These are phyloP conservation scores for Paracanthobrama guichenoti DNA, from an alignment of 2,113 vertebrate genomes.

Conservation along the genomic window DNA sequence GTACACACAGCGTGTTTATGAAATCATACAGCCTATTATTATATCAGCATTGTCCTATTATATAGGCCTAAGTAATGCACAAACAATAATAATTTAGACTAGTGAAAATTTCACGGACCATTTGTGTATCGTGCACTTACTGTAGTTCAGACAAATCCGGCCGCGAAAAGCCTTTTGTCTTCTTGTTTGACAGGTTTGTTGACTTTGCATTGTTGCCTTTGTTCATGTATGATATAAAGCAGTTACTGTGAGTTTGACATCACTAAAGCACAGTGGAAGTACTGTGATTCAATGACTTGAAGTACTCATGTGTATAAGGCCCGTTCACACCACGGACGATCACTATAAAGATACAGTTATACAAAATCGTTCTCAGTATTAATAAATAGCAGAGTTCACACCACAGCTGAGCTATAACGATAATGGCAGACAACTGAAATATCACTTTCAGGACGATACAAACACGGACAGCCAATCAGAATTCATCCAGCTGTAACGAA, in stretches of 20 bases:
- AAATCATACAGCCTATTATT: not conserved
- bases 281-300: not conserved
- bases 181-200: not conserved
- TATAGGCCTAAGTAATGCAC: not conserved
- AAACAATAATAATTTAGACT: not conserved
- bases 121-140: not conserved
- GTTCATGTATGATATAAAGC: not conserved
- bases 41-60: not conserved
- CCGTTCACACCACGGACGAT: no score
- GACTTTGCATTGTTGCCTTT: not conserved
- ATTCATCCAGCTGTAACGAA: no score
- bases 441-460: no score
- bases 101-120: not conserved
- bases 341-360: no score
- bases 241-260: not conserved
- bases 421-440: no score
- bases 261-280: not conserved
- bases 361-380: not conserved
- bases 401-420: no score
- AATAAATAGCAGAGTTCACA: not conserved
- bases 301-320: no score
- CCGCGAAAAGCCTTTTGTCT: not conserved
- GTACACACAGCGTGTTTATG: not conserved
- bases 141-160: not conserved
- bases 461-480: no score